Evolutionary conservation across 2,113 vertebrate genomes (phyloP).

Genomic region (Trinectes maculatus): DNA sequence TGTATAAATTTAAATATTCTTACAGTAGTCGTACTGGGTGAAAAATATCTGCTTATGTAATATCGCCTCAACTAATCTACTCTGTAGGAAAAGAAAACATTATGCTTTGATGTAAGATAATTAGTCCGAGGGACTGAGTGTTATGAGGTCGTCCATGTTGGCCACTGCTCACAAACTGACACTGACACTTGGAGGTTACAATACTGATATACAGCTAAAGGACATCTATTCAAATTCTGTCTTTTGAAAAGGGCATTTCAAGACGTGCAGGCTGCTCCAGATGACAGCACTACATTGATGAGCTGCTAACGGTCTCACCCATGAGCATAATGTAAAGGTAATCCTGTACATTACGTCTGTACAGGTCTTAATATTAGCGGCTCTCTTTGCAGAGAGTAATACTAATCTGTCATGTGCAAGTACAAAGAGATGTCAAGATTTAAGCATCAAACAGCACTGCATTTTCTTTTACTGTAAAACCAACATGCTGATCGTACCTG

Average conservation of each 20-base stretch:
- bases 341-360: slow-evolving; percentile 3
- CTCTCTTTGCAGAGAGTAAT: background rate
- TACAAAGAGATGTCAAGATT: background rate
- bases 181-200: background rate
- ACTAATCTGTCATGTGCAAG: background rate
- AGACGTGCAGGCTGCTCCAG: background rate
- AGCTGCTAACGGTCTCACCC: slow-evolving; percentile 14
- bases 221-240: background rate
- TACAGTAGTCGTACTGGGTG: background rate
- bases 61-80: background rate
- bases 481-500: too few relatives aligned
- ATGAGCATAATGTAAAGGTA: too few relatives aligned
- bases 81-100: background rate
- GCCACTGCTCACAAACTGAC: slow-evolving; percentile 6
- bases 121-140: background rate
- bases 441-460: background rate
- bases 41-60: background rate
- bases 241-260: background rate
- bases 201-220: background rate
- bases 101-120: background rate
- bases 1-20: background rate
- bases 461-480: slow-evolving; percentile 12
- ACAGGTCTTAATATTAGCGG: background rate
- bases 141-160: background rate
- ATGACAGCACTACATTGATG: slow-evolving; percentile 9